phyloP scores from a whole-genome alignment of 2,797 vertebrate species.

The Clarias platycephalus region DNA sequence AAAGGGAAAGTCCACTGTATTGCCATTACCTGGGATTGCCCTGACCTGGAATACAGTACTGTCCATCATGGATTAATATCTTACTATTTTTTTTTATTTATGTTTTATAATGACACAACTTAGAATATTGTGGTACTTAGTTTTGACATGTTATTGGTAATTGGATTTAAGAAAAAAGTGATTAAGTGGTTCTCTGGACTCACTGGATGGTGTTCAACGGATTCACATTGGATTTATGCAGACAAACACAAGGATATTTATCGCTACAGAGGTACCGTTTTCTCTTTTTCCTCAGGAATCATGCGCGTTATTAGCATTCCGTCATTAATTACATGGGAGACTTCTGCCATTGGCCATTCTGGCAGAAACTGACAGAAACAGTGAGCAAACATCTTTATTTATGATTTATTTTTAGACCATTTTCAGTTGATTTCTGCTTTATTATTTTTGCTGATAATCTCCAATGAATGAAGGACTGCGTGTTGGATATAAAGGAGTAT shows the following conservation, averaged over 20 bases:
- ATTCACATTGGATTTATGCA: slow-evolving; percentile 75
- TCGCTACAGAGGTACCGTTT: slow-evolving; percentile 69
- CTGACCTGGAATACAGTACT: slow-evolving; percentile 77
- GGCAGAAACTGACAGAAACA: slow-evolving; percentile 69
- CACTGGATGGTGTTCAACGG: slow-evolving; percentile 76
- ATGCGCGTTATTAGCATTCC: slow-evolving; percentile 71
- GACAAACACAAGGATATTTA: slow-evolving; percentile 71
- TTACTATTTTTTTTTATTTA: slow-evolving; percentile 58
- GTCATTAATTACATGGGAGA: slow-evolving; percentile 72
- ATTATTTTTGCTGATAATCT: slow-evolving; percentile 69
- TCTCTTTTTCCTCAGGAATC: slow-evolving; percentile 72
- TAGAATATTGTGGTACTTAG: slow-evolving; percentile 58
- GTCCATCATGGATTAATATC: slow-evolving; percentile 76
- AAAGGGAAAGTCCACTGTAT: slow-evolving; percentile 70
- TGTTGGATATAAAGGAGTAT: slow-evolving; percentile 56
- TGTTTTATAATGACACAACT: slow-evolving; percentile 64
- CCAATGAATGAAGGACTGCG: slow-evolving; percentile 49
- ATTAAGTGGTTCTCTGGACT: slow-evolving; percentile 64
- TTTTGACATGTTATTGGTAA: slow-evolving; percentile 66
- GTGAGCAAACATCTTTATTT: slow-evolving; percentile 71
- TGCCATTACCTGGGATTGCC: slow-evolving; percentile 73
- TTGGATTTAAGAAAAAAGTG: slow-evolving; percentile 71
- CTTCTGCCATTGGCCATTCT: slow-evolving; percentile 68
- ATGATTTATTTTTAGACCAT: slow-evolving; percentile 59
- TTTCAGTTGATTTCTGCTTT: slow-evolving; percentile 50